Base-by-base conservation (phyloP, 2,797 vertebrate genomes). In the Threskiornis aethiopicus region DNA sequence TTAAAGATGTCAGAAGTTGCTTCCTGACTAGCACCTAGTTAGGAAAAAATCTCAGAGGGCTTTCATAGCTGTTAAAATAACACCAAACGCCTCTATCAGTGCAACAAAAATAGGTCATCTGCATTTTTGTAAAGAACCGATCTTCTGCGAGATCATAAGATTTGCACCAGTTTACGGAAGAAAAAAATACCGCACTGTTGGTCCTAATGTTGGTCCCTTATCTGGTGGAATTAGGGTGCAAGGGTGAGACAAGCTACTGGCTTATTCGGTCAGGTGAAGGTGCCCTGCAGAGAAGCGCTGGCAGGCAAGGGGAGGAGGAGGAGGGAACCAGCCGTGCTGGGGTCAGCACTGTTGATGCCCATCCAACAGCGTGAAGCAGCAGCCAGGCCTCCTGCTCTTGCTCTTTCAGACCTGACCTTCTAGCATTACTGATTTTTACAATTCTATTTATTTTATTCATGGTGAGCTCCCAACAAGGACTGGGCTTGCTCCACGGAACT, bases 51-150 rank as follows among this genome's bases (percentile, higher is more conserved):
- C 94, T 51, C 90, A 2, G 33, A 76, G 87, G 89, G 70, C 35
- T 49, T 84, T 84, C 73, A 15, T 16, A 77, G 76, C 69, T 91
- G 89, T 52, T 86, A 87, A 90, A 93, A 67, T 17, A 78, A 91
- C 49, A 69, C 54, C 13, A 4, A 37, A 70, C 41, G 52, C 6
- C 37, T 78, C 75, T 57, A 47, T 31, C 72, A 71, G 2, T 6
- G 70, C 73, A 83, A 86, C 28, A 52, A 51, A 97, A 95, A 61
- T 29, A 78, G 93, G 83, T 86, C 80, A 75, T 47, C 76, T 78
- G 72, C 7, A 1, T 42, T 91, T 87, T 37, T 58, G 41, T 39
- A 44, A 66, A 75, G 59, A 61, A 55, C 49, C 41, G 22, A 71
- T 82, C 39, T 73, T 58, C 29, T 54, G 49, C 0, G 6, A 42